Base-by-base conservation (phyloP, 2,113 vertebrate genomes). In the Heteronetta atricapilla region DNA sequence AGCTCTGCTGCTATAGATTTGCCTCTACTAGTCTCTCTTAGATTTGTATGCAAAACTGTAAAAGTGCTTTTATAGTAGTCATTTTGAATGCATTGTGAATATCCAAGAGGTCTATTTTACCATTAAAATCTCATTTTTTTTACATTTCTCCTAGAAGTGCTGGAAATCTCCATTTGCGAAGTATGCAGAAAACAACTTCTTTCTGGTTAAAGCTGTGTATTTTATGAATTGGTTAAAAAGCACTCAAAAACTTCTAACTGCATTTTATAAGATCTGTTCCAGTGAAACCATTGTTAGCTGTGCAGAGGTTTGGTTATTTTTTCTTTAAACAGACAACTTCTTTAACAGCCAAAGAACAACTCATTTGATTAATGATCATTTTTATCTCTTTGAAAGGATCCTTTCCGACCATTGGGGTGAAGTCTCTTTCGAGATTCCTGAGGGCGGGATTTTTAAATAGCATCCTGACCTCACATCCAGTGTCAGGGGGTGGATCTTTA, bases 381-480 rank as follows among this genome's bases (percentile, higher is more conserved):
- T 98, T 97, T 98, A 89, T 98, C 96, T 98, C 88, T 97, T 98
- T 97, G 84, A 96, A 98, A 98, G 98, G 98, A 97, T 98, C 98
- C 95, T 98, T 98, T 44, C 98, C 97, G 44, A 96, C 98, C 94
- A 97, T 98, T 97, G 98, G 98, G 83, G 94, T 98, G 94, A 98
- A 98, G 96, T 97, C 97, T 72, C 97, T 98, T 88, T 98, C 98
- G 73, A 98, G 97, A 95, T 98, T 98, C 98, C 97, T 98, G 96
- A 97, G 98, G 89, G 97, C 97, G 48, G 98, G 98, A 82, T 98
- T 98, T 96, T 97, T 98, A 97, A 98, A 97, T 97, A 97, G 97
- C 95, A 97, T 98, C 96, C 97, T 98, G 93, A 89, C 97, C 91
- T 96, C 97, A 40, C 97, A 97, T 97, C 98, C 98, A 94, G 97